These are phyloP conservation scores for Aphelinus atriplicis DNA, from an alignment of 1,140 invertebrate species.

Conservation along the genomic window DNA sequence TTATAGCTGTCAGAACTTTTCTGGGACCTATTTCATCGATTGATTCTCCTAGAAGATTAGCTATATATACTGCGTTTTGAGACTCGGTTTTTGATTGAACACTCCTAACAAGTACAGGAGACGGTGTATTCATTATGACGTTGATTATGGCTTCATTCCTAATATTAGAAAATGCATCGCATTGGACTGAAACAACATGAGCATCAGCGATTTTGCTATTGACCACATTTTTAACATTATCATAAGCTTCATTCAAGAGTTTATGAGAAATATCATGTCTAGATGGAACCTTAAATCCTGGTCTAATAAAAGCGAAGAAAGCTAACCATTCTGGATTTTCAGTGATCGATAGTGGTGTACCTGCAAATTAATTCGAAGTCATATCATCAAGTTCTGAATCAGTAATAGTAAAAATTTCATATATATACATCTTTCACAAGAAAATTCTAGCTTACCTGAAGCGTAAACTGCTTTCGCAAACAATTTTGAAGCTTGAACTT, in stretches of 20 bases:
- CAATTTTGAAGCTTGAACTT: no score
- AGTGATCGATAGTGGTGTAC: no score
- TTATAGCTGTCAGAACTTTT: slow-evolving; percentile 42
- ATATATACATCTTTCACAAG: no score
- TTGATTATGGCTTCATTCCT: slow-evolving; percentile 44
- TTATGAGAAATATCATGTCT: slow-evolving; percentile 25
- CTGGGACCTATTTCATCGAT: slow-evolving; percentile 42
- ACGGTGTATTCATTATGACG: slow-evolving; percentile 45
- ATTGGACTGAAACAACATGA: slow-evolving; percentile 41
- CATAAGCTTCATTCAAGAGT: slow-evolving; percentile 22
- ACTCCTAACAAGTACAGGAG: slow-evolving; percentile 46
- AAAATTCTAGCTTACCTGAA: no score
- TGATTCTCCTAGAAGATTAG: slow-evolving; percentile 33
- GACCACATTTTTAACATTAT: slow-evolving; percentile 29
- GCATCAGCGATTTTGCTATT: slow-evolving; percentile 16
- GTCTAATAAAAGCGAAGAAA: slow-evolving; percentile 27
- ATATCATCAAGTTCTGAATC: no score
- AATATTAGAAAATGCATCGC: slow-evolving; percentile 47
- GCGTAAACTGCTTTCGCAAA: no score
- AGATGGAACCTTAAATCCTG: slow-evolving; percentile 27
- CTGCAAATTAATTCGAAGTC: no score
- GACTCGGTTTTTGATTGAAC: slow-evolving; percentile 32
- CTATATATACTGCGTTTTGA: slow-evolving; percentile 41
- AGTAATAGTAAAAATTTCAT: no score
- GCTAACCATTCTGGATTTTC: no score